Conservation (phyloP, 1,140 invertebrate genomes). For the Halesus radiatus region DNA sequence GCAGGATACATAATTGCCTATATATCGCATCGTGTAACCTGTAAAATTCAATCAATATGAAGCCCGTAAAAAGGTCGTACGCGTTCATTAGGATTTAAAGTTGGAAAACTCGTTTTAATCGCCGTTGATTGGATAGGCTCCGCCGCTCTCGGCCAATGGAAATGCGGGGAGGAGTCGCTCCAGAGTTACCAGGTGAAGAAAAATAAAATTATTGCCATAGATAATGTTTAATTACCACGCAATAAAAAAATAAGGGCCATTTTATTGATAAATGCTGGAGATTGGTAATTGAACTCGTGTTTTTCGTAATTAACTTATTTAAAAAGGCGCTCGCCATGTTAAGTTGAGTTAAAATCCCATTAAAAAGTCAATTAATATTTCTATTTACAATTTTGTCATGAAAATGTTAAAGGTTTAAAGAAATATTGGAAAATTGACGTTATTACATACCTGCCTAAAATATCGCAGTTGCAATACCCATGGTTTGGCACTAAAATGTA, state of each 20-base stretch:
- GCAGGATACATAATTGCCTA: no score
- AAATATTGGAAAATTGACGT: no score
- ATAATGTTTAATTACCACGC: background rate
- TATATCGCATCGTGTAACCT: no score
- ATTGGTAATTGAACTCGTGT: no score
- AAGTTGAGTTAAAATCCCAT: background rate
- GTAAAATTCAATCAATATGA: conserved; percentile 2
- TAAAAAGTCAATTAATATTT: no score
- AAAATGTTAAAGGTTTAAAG: no score
- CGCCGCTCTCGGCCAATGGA: conserved; percentile 23
- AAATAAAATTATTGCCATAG: conserved; percentile 18
- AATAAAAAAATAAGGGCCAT: background rate
- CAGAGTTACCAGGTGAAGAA: conserved; percentile 23
- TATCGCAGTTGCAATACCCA: no score
- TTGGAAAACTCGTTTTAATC: conserved; percentile 48
- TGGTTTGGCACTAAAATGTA: no score
- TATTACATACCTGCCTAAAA: no score
- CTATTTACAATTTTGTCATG: no score
- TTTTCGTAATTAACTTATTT: background rate
- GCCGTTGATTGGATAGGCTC: conserved; percentile 43
- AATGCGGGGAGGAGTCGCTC: conserved; percentile 37
- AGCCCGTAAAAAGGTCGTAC: conserved; percentile 24
- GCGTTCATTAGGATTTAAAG: conserved; percentile 43
- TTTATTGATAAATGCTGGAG: no score
- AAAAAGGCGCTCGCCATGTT: conserved; percentile 16